Conservation (phyloP, 2,113 vertebrate genomes). For the Apteryx mantelli region DNA sequence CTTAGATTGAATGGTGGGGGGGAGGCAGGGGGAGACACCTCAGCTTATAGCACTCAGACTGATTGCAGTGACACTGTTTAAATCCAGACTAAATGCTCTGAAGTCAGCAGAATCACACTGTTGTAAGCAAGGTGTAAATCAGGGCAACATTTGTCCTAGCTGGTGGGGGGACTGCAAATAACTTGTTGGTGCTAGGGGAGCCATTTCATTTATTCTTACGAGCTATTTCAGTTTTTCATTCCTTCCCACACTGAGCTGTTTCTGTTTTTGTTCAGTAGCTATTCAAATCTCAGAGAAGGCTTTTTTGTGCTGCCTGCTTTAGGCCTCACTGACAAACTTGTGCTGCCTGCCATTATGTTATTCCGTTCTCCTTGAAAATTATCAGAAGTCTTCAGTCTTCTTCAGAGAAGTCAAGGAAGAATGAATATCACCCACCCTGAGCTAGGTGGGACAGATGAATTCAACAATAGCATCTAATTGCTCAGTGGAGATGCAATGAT, state of each 20-base stretch:
- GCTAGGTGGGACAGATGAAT: not conserved
- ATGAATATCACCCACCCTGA: not conserved
- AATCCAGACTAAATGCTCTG: not conserved
- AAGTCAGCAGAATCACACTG: not conserved
- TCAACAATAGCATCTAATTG: not conserved
- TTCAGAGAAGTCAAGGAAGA: not conserved
- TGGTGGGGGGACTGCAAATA: constrained; percentile 14
- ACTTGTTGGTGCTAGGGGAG: constrained; percentile 5
- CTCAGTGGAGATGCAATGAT: not conserved
- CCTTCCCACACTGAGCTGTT: not conserved
- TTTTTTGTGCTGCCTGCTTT: not conserved
- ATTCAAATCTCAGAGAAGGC: constrained; percentile 1
- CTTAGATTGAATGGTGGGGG: not conserved
- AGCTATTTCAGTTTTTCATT: not conserved
- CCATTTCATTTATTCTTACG: not conserved
- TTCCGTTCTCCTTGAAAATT: not conserved
- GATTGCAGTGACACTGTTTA: not conserved
- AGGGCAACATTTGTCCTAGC: not conserved
- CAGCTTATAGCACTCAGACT: not conserved
- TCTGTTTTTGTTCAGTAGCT: constrained; percentile 20
- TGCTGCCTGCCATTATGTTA: not conserved
- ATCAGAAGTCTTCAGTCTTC: not conserved
- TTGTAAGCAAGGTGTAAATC: not conserved
- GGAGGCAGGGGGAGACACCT: not conserved
- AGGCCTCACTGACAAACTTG: not conserved